Evolutionary conservation across 2,888 invertebrate species (phyloP).

Genomic region (Orchestes rusci): DNA sequence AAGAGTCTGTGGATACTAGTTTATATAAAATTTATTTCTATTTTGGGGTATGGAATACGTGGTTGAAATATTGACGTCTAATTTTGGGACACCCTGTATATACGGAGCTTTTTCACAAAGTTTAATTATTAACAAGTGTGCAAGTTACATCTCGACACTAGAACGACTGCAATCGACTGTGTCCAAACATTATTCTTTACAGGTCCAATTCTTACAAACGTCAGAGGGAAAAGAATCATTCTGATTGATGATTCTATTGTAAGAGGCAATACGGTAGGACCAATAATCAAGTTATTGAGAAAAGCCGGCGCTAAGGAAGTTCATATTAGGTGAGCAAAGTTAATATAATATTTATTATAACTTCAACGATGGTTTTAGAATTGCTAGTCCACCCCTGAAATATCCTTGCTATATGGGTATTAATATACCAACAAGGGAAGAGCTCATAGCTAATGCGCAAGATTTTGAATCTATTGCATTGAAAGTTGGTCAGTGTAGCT

Average conservation of each 20-base stretch:
- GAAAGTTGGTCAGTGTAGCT: conserved; percentile 77
- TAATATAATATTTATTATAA: too few species aligned
- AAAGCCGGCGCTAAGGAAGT: conserved; percentile 95
- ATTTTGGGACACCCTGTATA: too few species aligned
- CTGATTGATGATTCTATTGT: conserved; percentile 98
- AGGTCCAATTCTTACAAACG: conserved; percentile 78
- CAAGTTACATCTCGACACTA: too few species aligned
- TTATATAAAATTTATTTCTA: too few species aligned
- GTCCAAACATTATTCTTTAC: conserved; percentile 1
- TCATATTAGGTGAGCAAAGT: conserved; percentile 54
- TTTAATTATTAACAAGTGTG: neutral
- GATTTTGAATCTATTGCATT: conserved; percentile 62
- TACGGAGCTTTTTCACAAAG: neutral
- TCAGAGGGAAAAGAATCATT: conserved; percentile 79
- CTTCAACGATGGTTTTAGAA: too few species aligned
- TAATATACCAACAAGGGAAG: conserved; percentile 95
- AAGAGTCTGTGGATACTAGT: too few species aligned
- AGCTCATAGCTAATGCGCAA: conserved; percentile 88
- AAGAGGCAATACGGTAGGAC: conserved; percentile 92
- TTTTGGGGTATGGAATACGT: too few species aligned
- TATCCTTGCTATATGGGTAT: conserved; percentile 99
- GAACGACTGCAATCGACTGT: too few species aligned
- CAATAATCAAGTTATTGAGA: conserved; percentile 84
- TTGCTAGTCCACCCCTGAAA: conserved; percentile 92
- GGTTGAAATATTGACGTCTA: too few species aligned